Conservation (phyloP, 2,888 invertebrate genomes). For the Heliconius ethilla region DNA sequence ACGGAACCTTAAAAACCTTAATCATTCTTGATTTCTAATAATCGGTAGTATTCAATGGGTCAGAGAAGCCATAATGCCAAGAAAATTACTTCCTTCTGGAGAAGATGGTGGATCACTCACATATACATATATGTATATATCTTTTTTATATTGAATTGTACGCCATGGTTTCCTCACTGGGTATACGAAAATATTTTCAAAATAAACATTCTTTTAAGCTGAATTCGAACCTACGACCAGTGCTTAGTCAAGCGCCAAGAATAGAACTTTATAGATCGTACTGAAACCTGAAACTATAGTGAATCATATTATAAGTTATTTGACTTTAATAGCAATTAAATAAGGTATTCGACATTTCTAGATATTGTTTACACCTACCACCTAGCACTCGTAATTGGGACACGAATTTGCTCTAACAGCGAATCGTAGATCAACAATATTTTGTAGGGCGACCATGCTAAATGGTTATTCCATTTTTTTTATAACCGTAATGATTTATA, state of each 20-base stretch:
- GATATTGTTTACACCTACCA: slow-evolving; percentile 14
- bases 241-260: not conserved
- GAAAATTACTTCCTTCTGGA: too few relatives aligned
- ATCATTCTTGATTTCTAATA: too few relatives aligned
- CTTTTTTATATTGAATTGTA: too few relatives aligned
- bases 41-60: too few relatives aligned
- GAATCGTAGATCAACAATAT: slow-evolving; percentile 33
- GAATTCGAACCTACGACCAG: too few relatives aligned
- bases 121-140: too few relatives aligned
- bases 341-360: slow-evolving; percentile 16
- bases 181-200: not conserved
- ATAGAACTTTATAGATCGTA: not conserved
- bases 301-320: not conserved
- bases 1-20: too few relatives aligned
- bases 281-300: not conserved
- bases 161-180: too few relatives aligned
- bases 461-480: too few relatives aligned
- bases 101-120: too few relatives aligned
- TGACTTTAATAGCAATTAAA: slow-evolving; percentile 22
- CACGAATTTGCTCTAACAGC: slow-evolving; percentile 33
- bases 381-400: slow-evolving; percentile 35
- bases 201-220: not conserved
- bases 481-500: not conserved
- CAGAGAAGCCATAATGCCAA: too few relatives aligned
- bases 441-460: slow-evolving; percentile 27